Percentiles rank a stretch among this genome's conserved stretches.
Conservation (phyloP, 2,888 invertebrate genomes). For the Itoplectis maculator region DNA sequence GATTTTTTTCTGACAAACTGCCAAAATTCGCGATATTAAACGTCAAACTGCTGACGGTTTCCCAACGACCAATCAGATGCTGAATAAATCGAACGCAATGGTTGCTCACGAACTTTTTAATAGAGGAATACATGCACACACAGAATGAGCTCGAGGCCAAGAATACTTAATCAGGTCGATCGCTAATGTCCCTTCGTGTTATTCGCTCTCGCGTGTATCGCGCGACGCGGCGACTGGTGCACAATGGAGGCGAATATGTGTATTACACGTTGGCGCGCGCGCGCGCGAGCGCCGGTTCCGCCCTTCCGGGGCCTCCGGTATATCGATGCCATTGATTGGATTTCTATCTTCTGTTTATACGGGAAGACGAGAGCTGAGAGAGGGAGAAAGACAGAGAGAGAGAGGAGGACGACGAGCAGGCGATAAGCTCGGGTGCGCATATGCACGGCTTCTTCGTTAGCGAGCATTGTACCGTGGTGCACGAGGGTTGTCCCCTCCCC, state of each 20-base stretch:
- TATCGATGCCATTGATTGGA: constrained; percentile 58
- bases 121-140: too few relatives aligned
- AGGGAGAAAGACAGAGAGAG: background rate
- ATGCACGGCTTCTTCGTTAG: constrained; percentile 51
- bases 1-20: too few relatives aligned
- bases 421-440: constrained; percentile 25
- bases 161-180: constrained; percentile 44
- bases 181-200: constrained; percentile 38
- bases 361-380: constrained; percentile 35
- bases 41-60: too few relatives aligned
- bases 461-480: constrained; percentile 25
- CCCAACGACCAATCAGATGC: too few relatives aligned
- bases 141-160: constrained; percentile 27
- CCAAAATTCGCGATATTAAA: too few relatives aligned
- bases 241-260: background rate
- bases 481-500: too few relatives aligned
- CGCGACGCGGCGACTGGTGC: background rate
- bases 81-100: too few relatives aligned
- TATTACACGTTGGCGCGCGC: constrained; percentile 10
- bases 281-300: background rate
- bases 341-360: constrained; percentile 59
- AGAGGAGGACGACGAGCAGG: constrained; percentile 14
- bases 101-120: too few relatives aligned
- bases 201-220: background rate
- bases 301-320: constrained; percentile 11